These are phyloP conservation scores for Hippoglossus stenolepis DNA, from an alignment of 2,113 vertebrate species.

Conservation along the genomic window DNA sequence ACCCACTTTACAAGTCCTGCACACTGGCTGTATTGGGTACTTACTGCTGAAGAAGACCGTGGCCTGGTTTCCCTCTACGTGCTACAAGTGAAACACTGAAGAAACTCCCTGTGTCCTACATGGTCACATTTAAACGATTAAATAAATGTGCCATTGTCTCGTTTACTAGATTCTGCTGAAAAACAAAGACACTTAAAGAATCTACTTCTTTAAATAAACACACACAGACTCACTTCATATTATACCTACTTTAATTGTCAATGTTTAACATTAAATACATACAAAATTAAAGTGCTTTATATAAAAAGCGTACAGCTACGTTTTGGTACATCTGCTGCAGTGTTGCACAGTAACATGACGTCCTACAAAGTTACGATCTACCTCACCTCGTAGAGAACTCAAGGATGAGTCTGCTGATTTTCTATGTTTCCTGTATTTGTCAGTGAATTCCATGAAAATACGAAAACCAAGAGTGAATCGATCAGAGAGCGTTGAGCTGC, in stretches of 20 bases:
- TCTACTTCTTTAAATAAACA: conserved; percentile 19
- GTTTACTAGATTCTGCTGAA: neutral
- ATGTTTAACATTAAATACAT: conserved; percentile 45
- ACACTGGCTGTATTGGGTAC: neutral
- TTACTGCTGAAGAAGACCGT: neutral
- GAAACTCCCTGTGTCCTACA: neutral
- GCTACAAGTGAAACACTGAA: neutral
- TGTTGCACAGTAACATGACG: conserved; percentile 29
- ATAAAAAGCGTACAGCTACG: conserved; percentile 33
- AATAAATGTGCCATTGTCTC: neutral
- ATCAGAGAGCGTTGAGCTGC: neutral
- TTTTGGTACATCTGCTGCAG: conserved; percentile 16
- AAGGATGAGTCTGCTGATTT: neutral
- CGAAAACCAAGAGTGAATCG: neutral
- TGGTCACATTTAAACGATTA: neutral
- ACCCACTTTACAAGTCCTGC: conserved; percentile 42
- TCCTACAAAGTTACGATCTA: conserved; percentile 5
- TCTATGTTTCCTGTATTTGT: neutral
- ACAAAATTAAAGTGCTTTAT: conserved; percentile 47
- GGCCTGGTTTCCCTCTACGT: neutral
- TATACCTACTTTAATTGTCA: conserved; percentile 40
- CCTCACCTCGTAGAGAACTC: neutral
- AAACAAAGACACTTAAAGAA: neutral
- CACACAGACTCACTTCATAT: neutral
- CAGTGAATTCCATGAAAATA: neutral